Conservation (phyloP, 2,113 vertebrate genomes). For the Coreoperca whiteheadi region DNA sequence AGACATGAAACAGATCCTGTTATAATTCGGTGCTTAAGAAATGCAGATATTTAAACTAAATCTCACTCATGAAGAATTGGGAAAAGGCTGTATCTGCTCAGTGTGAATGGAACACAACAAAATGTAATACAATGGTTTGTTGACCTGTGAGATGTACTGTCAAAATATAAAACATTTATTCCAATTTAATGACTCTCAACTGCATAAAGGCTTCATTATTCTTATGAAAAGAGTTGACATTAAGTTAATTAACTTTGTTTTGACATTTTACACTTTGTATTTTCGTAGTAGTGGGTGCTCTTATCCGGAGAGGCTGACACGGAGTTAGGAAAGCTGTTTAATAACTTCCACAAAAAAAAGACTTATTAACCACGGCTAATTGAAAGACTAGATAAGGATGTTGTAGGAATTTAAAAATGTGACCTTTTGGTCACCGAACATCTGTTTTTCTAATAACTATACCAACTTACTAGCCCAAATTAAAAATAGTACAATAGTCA, state of each 20-base stretch:
- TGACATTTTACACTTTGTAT: conserved; percentile 45
- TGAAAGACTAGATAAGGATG: conserved; percentile 20
- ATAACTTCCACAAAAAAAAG: conserved; percentile 21
- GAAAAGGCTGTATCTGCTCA: conserved; percentile 8
- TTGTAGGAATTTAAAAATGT: conserved; percentile 15
- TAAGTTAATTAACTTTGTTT: conserved; percentile 46
- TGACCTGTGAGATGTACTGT: conserved; percentile 7
- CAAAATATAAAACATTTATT: conserved; percentile 57
- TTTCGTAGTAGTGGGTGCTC: conserved; percentile 29
- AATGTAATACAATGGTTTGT: neutral
- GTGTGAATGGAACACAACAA: conserved; percentile 22
- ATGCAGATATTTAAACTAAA: conserved; percentile 47
- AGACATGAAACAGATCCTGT: conserved; percentile 65
- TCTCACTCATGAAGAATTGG: neutral
- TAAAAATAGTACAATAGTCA: neutral
- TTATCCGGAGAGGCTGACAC: conserved; percentile 14
- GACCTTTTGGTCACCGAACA: neutral
- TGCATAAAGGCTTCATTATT: conserved; percentile 46
- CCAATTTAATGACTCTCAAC: conserved; percentile 43
- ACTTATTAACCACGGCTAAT: neutral
- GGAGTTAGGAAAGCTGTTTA: conserved; percentile 15
- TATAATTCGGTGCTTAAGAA: conserved; percentile 47
- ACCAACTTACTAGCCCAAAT: neutral
- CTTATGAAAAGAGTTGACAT: conserved; percentile 51
- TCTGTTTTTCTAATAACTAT: neutral